phyloP scores from a whole-genome alignment of 2,888 invertebrate genomes.

The Cyclophora punctaria region DNA sequence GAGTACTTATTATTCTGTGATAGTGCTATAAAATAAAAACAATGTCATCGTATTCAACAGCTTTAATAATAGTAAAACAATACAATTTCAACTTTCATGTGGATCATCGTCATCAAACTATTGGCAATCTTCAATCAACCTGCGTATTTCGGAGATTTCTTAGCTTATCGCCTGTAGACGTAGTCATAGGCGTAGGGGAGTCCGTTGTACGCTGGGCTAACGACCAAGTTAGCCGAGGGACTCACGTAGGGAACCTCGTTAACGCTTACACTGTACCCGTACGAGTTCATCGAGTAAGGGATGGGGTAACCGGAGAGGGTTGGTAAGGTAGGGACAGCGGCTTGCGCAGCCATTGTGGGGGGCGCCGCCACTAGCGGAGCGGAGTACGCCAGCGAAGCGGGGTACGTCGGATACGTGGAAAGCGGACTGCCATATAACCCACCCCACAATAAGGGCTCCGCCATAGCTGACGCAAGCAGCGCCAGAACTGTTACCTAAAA shows the following conservation, averaged over 20 bases:
- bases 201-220: conserved; percentile 26
- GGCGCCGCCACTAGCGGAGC: conserved; percentile 8
- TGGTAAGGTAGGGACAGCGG: conserved; percentile 15
- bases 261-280: conserved; percentile 33
- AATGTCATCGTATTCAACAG: no score
- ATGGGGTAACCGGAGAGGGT: conserved; percentile 22
- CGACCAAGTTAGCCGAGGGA: conserved; percentile 24
- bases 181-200: conserved; percentile 32
- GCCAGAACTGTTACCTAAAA: conserved; percentile 37
- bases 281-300: conserved; percentile 18
- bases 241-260: conserved; percentile 31
- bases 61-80: neutral
- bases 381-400: conserved; percentile 4
- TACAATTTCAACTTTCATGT: conserved; percentile 1
- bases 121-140: no score
- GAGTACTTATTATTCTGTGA: no score
- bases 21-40: no score
- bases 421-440: conserved; percentile 21
- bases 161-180: conserved; percentile 19
- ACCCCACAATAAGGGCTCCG: conserved; percentile 30
- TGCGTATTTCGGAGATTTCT: neutral
- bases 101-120: no score
- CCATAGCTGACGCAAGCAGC: conserved; percentile 28
- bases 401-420: conserved; percentile 14
- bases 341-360: conserved; percentile 4